Evolutionary conservation across 2,113 vertebrate species (phyloP), one percentile per base, ranked within the genome.

Genomic region (Herpetotheres cachinnans): DNA sequence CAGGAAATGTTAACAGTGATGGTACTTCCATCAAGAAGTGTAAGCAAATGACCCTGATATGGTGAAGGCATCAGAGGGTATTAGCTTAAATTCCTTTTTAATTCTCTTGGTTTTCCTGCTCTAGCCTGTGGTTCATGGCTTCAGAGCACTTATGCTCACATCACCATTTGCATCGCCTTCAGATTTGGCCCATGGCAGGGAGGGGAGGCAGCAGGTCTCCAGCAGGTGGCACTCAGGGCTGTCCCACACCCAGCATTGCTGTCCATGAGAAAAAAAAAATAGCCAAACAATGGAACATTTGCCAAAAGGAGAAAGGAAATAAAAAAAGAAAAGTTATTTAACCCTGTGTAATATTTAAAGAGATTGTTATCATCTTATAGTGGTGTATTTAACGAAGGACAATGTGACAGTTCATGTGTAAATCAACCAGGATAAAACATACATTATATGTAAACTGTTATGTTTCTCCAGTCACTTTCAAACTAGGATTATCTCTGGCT

Each of bases 201-300:
- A 67, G 58, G 69, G 82, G 80, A 94, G 42, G 82, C 86, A 56
- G 78, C 46, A 40, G 54, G 27, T 93, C 79, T 94, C 97, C 97
- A 96, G 94, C 67, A 98, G 97, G 81, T 97, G 96, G 97, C 96
- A 97, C 94, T 92, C 94, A 93, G 95, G 84, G 90, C 74, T 89
- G 94, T 93, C 92, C 90, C 81, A 94, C 59, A 89, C 63, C 80
- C 36, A 38, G 18, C 12, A 52, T 56, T 67, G 71, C 73, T 91
- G 79, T 90, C 66, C 87, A 38, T 29, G 38, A 84, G 69, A 56
- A 80, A 88, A 92, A 88, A 92, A 89, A 93, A 74, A 76, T 71
- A 89, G 42, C 82, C 90, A 95, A 95, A 96, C 96, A 97, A 93
- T 36, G 96, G 96, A 95, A 95, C 94, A 94, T 95, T 97, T 97